phyloP scores from a whole-genome alignment of 1,140 invertebrate genomes.

The Orius laevigatus region DNA sequence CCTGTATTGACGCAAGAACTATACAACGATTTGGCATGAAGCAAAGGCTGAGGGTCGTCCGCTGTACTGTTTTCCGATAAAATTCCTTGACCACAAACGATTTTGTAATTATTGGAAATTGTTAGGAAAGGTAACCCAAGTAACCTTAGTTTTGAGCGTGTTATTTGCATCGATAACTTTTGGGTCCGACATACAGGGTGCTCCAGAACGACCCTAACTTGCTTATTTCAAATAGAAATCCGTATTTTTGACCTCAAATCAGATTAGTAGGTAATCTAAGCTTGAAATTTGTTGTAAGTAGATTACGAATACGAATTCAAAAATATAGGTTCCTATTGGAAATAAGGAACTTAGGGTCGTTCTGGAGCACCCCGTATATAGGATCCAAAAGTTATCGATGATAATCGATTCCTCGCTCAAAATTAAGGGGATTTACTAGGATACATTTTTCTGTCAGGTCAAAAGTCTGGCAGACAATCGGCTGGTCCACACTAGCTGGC shows the following conservation, averaged over 20 bases:
- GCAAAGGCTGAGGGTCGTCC: slow-evolving; percentile 33
- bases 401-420: too few species aligned
- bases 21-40: slow-evolving; percentile 40
- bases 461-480: too few species aligned
- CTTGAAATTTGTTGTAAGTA: background rate
- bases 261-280: background rate
- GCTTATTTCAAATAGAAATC: too few species aligned
- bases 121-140: background rate
- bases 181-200: too few species aligned
- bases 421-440: too few species aligned
- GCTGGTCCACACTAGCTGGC: too few species aligned
- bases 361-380: too few species aligned
- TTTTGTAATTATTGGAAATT: background rate
- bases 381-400: too few species aligned
- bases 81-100: slow-evolving; percentile 23
- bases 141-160: background rate
- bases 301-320: slow-evolving; percentile 1
- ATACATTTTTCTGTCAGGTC: too few species aligned
- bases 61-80: slow-evolving; percentile 33
- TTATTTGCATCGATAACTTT: slow-evolving; percentile 6
- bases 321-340: background rate
- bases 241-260: too few species aligned
- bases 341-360: too few species aligned
- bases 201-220: too few species aligned
- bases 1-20: slow-evolving; percentile 45